Evolutionary conservation across 2,888 invertebrate genomes (phyloP).

Genomic region (Euzophera pinguis): DNA sequence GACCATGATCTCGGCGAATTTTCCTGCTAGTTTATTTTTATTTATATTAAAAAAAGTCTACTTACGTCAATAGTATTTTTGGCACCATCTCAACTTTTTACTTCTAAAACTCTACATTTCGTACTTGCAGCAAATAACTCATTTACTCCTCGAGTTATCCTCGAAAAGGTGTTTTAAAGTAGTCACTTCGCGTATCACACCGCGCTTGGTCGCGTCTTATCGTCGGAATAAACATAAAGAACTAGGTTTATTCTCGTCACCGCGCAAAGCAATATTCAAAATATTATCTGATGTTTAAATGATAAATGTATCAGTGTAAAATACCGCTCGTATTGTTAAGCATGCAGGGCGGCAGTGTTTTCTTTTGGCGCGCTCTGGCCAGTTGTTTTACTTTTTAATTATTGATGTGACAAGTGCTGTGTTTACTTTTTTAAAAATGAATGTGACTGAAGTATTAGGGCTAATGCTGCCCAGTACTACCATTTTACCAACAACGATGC

Average conservation of each 20-base stretch:
- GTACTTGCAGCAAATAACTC: slow-evolving; percentile 18
- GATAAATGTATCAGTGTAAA: slow-evolving; percentile 46
- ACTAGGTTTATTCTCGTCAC: slow-evolving; percentile 19
- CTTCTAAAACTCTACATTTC: slow-evolving; percentile 16
- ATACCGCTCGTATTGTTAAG: slow-evolving; percentile 27
- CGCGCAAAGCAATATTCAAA: slow-evolving; percentile 31
- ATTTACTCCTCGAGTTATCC: slow-evolving; percentile 24
- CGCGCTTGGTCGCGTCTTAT: slow-evolving; percentile 46
- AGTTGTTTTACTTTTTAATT: slow-evolving; percentile 24
- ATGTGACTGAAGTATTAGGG: slow-evolving; percentile 33
- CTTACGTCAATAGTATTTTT: slow-evolving; percentile 13
- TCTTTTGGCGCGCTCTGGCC: slow-evolving; percentile 29
- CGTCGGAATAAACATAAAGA: slow-evolving; percentile 19
- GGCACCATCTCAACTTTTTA: slow-evolving; percentile 22
- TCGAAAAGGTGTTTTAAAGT: slow-evolving; percentile 23
- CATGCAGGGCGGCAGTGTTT: slow-evolving; percentile 38
- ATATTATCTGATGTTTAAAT: slow-evolving; percentile 47
- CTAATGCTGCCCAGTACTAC: slow-evolving; percentile 4
- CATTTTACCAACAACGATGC: slow-evolving; percentile 14
- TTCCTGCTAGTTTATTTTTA: background rate
- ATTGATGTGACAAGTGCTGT: slow-evolving; percentile 22
- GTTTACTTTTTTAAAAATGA: slow-evolving; percentile 38
- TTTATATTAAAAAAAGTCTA: background rate
- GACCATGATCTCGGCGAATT: too few relatives aligned
- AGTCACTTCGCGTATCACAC: slow-evolving; percentile 35